Conservation (phyloP, 2,888 invertebrate genomes). For the Acleris emargana region DNA sequence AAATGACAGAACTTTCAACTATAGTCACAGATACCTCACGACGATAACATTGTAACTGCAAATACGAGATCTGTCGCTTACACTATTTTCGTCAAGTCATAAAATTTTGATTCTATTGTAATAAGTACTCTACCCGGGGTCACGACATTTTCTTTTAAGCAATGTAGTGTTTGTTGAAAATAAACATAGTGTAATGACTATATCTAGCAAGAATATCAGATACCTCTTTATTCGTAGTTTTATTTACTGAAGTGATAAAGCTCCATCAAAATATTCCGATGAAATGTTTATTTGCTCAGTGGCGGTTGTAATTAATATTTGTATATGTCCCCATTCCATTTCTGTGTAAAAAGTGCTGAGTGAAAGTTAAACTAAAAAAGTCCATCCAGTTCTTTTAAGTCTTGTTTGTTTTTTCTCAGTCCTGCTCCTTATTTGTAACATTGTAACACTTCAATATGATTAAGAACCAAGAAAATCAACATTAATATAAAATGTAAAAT, state of each 20-base stretch:
- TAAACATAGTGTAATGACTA: neutral
- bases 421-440: neutral
- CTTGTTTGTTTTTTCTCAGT: slow-evolving; percentile 7
- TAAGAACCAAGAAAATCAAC: neutral
- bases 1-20: no score
- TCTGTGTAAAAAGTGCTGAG: slow-evolving; percentile 37
- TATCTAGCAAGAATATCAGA: neutral
- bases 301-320: slow-evolving; percentile 67
- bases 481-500: neutral
- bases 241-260: slow-evolving; percentile 41
- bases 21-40: no score
- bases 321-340: slow-evolving; percentile 42
- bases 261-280: slow-evolving; percentile 49
- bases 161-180: no score
- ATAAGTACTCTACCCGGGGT: no score
- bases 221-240: neutral
- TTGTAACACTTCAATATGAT: neutral
- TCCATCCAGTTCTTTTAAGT: slow-evolving; percentile 31
- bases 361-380: slow-evolving; percentile 30
- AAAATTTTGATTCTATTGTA: no score
- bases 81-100: no score
- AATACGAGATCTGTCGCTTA: no score
- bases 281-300: slow-evolving; percentile 72
- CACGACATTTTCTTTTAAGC: no score
- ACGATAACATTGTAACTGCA: no score